Conservation (phyloP, 1,140 invertebrate genomes). For the Holcopasites calliopsidis region DNA sequence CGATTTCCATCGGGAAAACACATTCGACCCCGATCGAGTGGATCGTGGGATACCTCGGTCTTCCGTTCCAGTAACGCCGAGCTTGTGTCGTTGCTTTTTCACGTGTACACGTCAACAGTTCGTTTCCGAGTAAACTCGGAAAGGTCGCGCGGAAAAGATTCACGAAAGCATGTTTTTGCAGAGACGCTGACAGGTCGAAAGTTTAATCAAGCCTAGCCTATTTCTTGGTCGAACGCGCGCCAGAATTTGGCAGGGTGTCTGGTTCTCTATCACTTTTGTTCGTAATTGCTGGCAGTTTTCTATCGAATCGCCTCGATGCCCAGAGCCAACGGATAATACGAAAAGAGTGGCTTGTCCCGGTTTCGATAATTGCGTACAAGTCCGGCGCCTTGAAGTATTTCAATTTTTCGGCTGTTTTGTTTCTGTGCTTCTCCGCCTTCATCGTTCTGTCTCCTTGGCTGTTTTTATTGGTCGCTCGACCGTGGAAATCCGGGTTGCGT, state of each 20-base stretch:
- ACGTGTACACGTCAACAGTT: neutral
- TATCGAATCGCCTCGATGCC: slow-evolving; percentile 4
- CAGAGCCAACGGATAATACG: slow-evolving; percentile 40
- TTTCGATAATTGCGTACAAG: slow-evolving; percentile 53
- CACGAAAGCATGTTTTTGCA: too few relatives aligned
- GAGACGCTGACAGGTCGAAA: too few relatives aligned
- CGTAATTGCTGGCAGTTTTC: slow-evolving; percentile 39
- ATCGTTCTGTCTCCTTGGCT: neutral
- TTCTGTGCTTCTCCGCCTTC: neutral
- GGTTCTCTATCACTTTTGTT: slow-evolving; percentile 21
- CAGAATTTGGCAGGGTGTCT: slow-evolving; percentile 30
- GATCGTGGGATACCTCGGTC: neutral
- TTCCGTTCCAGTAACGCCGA: neutral
- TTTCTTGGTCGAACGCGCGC: slow-evolving; percentile 14
- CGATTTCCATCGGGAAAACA: neutral
- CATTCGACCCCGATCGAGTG: too few relatives aligned
- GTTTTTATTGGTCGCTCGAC: slow-evolving; percentile 32
- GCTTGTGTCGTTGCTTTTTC: neutral
- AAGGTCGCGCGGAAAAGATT: neutral
- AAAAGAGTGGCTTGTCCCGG: slow-evolving; percentile 42
- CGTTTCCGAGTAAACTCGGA: neutral
- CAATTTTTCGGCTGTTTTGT: slow-evolving; percentile 16
- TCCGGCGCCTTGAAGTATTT: slow-evolving; percentile 23
- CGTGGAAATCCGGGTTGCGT: slow-evolving; percentile 29
- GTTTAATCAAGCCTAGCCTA: slow-evolving; percentile 30